These are phyloP conservation scores for Lepidurus couesii DNA, from an alignment of 1,140 invertebrate genomes.

Conservation along the genomic window DNA sequence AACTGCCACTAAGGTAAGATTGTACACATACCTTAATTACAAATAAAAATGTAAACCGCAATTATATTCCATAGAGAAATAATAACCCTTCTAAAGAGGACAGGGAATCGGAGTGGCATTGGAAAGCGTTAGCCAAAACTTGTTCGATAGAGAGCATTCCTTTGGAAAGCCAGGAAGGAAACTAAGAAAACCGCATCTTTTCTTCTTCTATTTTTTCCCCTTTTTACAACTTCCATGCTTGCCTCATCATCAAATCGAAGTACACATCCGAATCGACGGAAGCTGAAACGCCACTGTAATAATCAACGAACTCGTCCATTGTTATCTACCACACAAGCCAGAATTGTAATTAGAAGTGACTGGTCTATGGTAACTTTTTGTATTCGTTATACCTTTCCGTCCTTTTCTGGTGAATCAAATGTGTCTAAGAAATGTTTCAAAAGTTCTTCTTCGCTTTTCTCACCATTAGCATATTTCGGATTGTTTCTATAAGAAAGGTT, in stretches of 20 bases:
- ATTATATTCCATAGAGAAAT: not conserved
- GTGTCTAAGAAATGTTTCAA: constrained; percentile 48
- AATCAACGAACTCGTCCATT: constrained; percentile 53
- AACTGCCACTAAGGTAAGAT: not conserved
- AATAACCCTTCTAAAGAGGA: not conserved
- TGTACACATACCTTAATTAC: no score
- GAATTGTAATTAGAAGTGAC: constrained; percentile 8
- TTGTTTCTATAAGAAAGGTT: constrained; percentile 31
- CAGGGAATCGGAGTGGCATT: not conserved
- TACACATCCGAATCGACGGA: constrained; percentile 53
- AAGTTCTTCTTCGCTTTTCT: constrained; percentile 51
- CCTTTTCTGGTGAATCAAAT: constrained; percentile 49
- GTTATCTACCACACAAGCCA: constrained; percentile 45
- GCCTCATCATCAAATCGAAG: constrained; percentile 55
- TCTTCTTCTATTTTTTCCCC: not conserved
- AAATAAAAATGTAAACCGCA: no score
- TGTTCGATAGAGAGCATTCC: not conserved
- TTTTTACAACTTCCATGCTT: constrained; percentile 46
- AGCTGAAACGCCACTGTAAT: constrained; percentile 53
- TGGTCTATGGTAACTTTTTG: not conserved
- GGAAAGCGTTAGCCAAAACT: not conserved
- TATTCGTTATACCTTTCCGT: constrained; percentile 47
- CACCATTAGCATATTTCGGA: constrained; percentile 46
- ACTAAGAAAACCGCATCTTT: not conserved
- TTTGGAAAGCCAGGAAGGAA: not conserved